Percentiles rank a stretch among this genome's conserved stretches.
Evolutionary conservation across 1,140 invertebrate genomes (phyloP).

Genomic region (Drosophila sucinea): DNA sequence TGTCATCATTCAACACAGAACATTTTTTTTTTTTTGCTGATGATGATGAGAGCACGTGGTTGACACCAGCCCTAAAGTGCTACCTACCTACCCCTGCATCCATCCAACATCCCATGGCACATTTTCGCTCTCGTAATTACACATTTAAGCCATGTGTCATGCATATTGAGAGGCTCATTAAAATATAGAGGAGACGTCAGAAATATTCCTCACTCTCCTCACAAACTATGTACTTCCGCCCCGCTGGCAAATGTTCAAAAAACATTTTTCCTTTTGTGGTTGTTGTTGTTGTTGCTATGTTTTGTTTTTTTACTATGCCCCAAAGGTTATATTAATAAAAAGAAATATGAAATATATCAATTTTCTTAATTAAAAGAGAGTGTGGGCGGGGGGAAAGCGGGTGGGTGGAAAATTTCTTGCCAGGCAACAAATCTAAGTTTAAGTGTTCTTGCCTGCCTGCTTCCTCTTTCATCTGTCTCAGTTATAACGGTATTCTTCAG

Average conservation of each 20-base stretch:
- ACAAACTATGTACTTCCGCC: not conserved
- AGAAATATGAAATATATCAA: constrained; percentile 11
- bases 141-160: constrained; percentile 77
- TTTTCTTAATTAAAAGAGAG: constrained; percentile 37
- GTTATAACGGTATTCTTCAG: not conserved
- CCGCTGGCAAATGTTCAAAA: constrained; percentile 1
- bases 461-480: constrained; percentile 25
- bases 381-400: not conserved
- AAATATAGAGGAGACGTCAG: constrained; percentile 40
- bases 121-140: constrained; percentile 58
- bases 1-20: constrained; percentile 43
- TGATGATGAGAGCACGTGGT: constrained; percentile 60
- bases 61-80: constrained; percentile 13
- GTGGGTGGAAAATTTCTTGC: not conserved
- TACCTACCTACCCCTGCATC: too few relatives aligned
- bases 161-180: constrained; percentile 80
- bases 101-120: constrained; percentile 6
- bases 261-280: not conserved
- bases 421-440: constrained; percentile 36
- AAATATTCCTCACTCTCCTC: not conserved
- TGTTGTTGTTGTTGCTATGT: too few relatives aligned
- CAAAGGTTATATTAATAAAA: constrained; percentile 3
- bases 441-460: constrained; percentile 10
- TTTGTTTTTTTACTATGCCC: not conserved
- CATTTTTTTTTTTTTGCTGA: constrained; percentile 36